Base-by-base conservation (phyloP, 2,797 vertebrate species). In the Poeciliopsis turneri region DNA sequence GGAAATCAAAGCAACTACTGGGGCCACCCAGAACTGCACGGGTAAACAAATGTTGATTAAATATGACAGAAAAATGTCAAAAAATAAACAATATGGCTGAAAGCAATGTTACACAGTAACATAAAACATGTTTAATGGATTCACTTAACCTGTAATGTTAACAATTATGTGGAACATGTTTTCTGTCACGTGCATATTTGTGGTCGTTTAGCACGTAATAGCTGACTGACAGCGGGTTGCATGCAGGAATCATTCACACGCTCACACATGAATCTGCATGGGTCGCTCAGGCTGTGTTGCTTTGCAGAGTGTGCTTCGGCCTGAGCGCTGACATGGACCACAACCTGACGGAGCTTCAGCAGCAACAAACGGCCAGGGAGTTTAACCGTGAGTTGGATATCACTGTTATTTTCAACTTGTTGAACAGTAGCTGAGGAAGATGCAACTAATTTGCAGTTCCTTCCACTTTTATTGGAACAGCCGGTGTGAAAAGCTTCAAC, bases 221-320 rank as follows among this genome's bases (percentile, higher is more conserved):
- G 89, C 80, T 93, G 33, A 94, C 88, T 78, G 76, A 36, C 72
- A 73, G 82, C 75, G 69, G 81, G 82, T 92, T 91, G 86, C 79
- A 68, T 77, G 75, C 70, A 87, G 79, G 79, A 91, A 93, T 94
- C 87, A 93, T 94, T 94, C 79, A 84, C 92, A 75, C 28, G 57
- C 12, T 28, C 64, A 7, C 43, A 59, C 72, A 10, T 36, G 33
- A 51, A 51, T 77, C 72, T 46, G 70, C 87, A 53, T 81, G 73
- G 72, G 85, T 90, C 88, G 87, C 82, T 90, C 76, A 90, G 86
- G 84, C 74, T 74, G 71, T 87, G 55, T 70, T 89, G 75, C 84
- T 84, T 93, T 93, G 66, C 87, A 98, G 98, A 78, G 79, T 95
- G 87, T 97, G 96, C 92, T 96, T 97, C 82, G 94, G 92, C 45